Evolutionary conservation across 2,797 vertebrate species (phyloP), one percentile per base, ranked within the genome.

Genomic region (Fistularia commersonii): DNA sequence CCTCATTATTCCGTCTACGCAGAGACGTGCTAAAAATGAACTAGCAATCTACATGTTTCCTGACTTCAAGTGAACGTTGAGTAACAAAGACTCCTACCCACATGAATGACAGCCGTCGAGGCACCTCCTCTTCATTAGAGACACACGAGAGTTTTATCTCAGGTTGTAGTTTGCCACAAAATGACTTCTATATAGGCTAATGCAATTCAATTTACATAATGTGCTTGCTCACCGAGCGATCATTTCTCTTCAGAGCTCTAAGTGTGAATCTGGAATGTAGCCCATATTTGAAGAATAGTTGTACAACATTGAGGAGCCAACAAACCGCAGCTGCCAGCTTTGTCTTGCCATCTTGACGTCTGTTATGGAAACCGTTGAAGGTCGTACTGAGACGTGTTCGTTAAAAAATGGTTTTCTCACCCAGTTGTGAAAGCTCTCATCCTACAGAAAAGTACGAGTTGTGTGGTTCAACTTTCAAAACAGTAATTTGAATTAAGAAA

Each of bases 151-250:
- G 12, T 32, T n/a, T 42, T 11, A 42, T 32, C 14, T 10, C 3
- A 7, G 13, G 32, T 32, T 10, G 11, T 14, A 52, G 38, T 41
- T 10, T 10, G 6, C 41, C 6, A 41, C 8, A 1, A 33, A 53
- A 57, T 33, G n/a, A 44, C 47, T 51, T 51, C 37, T 39, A 23
- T 68, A 43, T 43, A 31, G 42, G 57, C 51, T 46, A n/a, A 54
- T 32, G 64, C 51, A 50, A 8, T 61, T 56, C 62, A 10, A 70
- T 84, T 76, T 76, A 11, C 80, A 75, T 76, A 77, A 76, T 45
- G 56, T 33, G 44, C 53, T 53, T 2, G 32, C 51, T 66, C 43
- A 11, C 49, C 14, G 5, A 41, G 48, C 3, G 5, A 31, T 41
- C 48, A 8, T 46, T 69, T 57, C 49, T 47, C 35, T 33, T 51